Conservation (phyloP, 2,113 vertebrate genomes). For the Macheiramphus alcinus region DNA sequence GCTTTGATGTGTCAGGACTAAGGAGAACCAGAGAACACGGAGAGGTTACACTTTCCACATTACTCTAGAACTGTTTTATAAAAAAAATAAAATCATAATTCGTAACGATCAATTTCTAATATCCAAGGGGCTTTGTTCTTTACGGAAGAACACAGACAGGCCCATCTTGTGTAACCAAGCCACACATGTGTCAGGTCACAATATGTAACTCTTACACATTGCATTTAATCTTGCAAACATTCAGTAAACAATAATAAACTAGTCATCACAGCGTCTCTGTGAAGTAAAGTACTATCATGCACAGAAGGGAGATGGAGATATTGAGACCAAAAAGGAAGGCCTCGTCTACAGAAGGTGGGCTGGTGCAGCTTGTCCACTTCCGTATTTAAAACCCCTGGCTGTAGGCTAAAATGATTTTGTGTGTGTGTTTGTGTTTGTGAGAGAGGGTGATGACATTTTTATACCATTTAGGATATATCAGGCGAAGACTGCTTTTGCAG, state of each 20-base stretch:
- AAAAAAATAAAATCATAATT: not conserved
- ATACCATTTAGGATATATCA: not conserved
- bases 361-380: not conserved
- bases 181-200: not conserved
- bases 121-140: not conserved
- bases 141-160: not conserved
- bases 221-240: not conserved
- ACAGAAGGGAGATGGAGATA: not conserved
- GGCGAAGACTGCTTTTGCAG: not conserved
- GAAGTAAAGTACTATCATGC: not conserved
- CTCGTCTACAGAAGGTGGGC: not conserved
- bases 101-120: accelerated
- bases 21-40: not conserved
- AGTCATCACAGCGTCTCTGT: not conserved
- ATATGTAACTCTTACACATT: not conserved
- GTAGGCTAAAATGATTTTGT: not conserved
- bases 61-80: not conserved
- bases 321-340: not conserved
- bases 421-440: not conserved
- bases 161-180: not conserved
- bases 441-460: not conserved
- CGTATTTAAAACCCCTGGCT: not conserved
- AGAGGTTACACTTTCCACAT: not conserved
- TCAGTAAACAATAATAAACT: not conserved
- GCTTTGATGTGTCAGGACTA: conserved; percentile 50